Conservation (phyloP, 2,797 vertebrate genomes). For the Propithecus deckenii region DNA sequence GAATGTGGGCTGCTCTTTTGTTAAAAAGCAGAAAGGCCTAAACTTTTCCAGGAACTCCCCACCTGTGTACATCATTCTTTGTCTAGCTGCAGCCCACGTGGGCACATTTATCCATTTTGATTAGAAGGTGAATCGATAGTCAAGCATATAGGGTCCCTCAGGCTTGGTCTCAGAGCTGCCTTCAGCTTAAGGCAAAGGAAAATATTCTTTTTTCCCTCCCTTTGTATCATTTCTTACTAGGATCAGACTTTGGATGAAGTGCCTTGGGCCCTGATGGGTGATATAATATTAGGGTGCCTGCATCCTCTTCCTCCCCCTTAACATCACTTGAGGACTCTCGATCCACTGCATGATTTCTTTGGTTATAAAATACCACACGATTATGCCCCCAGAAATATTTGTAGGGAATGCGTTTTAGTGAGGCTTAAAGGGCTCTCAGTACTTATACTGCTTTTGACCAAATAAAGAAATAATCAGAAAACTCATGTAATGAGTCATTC, state of each 20-base stretch:
- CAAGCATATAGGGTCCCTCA: conserved; percentile 19
- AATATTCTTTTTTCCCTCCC: background rate
- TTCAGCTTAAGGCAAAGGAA: conserved; percentile 25
- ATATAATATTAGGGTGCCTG: background rate
- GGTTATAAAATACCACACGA: background rate
- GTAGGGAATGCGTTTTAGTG: background rate
- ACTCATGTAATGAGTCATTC: background rate
- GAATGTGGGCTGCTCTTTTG: background rate
- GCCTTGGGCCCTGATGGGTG: background rate
- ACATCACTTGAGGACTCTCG: background rate
- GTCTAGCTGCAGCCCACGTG: conserved; percentile 65
- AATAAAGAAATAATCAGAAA: background rate
- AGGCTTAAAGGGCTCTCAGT: background rate
- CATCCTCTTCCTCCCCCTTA: background rate
- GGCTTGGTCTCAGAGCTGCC: background rate
- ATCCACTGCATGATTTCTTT: background rate
- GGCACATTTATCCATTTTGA: conserved; percentile 74
- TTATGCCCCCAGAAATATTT: background rate
- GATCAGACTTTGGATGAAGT: background rate
- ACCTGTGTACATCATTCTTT: conserved; percentile 48
- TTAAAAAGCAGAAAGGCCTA: background rate
- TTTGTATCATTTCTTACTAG: conserved; percentile 39
- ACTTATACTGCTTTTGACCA: background rate
- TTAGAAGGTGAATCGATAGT: conserved; percentile 67
- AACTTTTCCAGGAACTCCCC: background rate